phyloP scores from a whole-genome alignment of 1,140 invertebrate species.

The Orchestia grillus region DNA sequence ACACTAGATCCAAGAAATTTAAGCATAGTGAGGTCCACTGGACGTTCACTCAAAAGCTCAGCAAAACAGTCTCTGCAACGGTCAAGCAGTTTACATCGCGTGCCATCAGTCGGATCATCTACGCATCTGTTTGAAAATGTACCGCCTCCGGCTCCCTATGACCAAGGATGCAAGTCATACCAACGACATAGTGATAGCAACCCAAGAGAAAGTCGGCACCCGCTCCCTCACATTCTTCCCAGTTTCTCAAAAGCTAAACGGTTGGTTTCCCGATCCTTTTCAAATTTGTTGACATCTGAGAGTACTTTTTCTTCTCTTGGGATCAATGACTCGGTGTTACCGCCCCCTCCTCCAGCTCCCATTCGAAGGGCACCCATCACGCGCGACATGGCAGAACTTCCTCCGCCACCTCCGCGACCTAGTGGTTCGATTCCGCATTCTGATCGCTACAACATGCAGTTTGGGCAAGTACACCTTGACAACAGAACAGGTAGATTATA shows the following conservation, averaged over 20 bases:
- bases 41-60: neutral
- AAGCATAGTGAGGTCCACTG: neutral
- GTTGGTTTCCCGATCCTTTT: slow-evolving; percentile 23
- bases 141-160: slow-evolving; percentile 27
- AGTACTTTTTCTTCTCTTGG: neutral
- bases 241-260: slow-evolving; percentile 42
- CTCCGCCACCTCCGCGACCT: slow-evolving; percentile 8
- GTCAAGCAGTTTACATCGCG: slow-evolving; percentile 21
- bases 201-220: neutral
- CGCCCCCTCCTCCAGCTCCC: slow-evolving; percentile 25
- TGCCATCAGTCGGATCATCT: slow-evolving; percentile 9
- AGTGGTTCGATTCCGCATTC: slow-evolving; percentile 8
- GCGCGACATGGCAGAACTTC: neutral
- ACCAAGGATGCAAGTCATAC: slow-evolving; percentile 12
- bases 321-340: neutral
- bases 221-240: slow-evolving; percentile 25
- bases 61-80: slow-evolving; percentile 39
- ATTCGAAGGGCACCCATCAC: neutral
- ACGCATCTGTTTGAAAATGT: neutral
- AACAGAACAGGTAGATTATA: neutral
- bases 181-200: neutral
- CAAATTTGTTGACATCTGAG: slow-evolving; percentile 45
- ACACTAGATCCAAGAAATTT: slow-evolving; percentile 38
- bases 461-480: neutral
- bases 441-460: neutral